Conservation (phyloP, 2,113 vertebrate species). For the Perca fluviatilis region DNA sequence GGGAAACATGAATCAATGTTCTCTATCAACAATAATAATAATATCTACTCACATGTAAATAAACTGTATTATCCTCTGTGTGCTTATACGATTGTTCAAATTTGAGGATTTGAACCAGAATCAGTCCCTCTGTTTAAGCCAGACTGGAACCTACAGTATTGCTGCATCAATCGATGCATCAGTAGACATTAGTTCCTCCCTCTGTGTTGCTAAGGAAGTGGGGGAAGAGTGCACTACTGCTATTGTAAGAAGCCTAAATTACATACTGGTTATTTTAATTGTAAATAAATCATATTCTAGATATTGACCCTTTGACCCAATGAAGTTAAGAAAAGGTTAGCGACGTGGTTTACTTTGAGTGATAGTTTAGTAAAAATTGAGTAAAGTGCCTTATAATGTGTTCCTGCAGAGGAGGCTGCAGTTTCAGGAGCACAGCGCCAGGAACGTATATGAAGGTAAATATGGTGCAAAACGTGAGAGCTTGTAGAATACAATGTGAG, state of each 20-base stretch:
- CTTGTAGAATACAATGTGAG: too few species aligned
- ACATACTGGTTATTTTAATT: background rate
- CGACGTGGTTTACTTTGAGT: background rate
- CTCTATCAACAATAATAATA: background rate
- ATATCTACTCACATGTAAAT: background rate
- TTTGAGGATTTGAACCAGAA: background rate
- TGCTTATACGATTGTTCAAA: background rate
- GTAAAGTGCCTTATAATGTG: too few species aligned
- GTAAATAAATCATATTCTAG: background rate
- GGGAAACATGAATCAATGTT: slow-evolving; percentile 12
- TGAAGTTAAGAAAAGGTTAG: background rate
- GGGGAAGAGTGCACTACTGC: background rate
- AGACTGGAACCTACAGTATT: background rate
- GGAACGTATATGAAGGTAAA: too few species aligned
- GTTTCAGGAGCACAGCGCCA: too few species aligned
- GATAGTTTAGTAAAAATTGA: background rate
- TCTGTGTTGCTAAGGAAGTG: background rate
- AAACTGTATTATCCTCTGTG: background rate
- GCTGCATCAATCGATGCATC: background rate
- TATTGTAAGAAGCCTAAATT: background rate
- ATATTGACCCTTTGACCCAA: background rate
- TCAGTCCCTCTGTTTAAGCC: background rate
- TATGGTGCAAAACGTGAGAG: too few species aligned
- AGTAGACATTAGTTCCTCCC: background rate
- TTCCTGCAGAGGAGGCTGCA: too few species aligned